Base-by-base conservation (phyloP, 2,797 vertebrate genomes). In the Rhadinocentrus ornatus region DNA sequence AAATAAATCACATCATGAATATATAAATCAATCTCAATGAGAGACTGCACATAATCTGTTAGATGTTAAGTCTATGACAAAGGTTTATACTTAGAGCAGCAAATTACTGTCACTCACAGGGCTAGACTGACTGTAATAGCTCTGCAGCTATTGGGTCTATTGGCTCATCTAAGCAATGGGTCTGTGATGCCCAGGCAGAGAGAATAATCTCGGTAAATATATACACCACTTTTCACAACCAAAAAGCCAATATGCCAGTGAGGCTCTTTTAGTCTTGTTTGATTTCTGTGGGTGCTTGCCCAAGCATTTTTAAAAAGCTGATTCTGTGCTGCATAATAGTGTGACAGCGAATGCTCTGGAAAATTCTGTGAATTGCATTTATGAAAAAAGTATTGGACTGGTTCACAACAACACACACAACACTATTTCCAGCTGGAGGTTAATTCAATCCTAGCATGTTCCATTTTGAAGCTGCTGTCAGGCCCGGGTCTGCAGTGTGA, bases 391-490 rank as follows among this genome's bases (percentile, higher is more conserved):
- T 77, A 18, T 69, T 78, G 56, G 71, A 87, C 70, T 66, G 26
- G 82, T 88, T 88, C 80, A 86, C 81, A 80, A 39, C 56, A 69
- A 65, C 78, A 85, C 80, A 86, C 82, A 82, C 81, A 87, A 76
- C 74, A 74, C 66, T 26, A 24, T 82, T 88, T 76, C 70, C 84
- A 87, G 85, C 84, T 85, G 82, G 84, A 89, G 87, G 90, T 93
- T 94, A 93, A 94, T 94, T 91, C 86, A 93, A 93, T 93, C 91
- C 83, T 69, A 78, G 72, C 69, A 27, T 59, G 59, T 86, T 91
- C 86, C 88, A 87, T 89, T 94, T 86, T 89, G 81, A 90, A 84
- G 85, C 87, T 78, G 87, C 89, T 93, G 92, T 93, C 92, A 92
- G 91, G 84, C 84, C 86, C 71, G 58, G 88, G 86, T 90, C 91